Conservation (phyloP, 2,888 invertebrate genomes). For the Dryobotodes eremita region DNA sequence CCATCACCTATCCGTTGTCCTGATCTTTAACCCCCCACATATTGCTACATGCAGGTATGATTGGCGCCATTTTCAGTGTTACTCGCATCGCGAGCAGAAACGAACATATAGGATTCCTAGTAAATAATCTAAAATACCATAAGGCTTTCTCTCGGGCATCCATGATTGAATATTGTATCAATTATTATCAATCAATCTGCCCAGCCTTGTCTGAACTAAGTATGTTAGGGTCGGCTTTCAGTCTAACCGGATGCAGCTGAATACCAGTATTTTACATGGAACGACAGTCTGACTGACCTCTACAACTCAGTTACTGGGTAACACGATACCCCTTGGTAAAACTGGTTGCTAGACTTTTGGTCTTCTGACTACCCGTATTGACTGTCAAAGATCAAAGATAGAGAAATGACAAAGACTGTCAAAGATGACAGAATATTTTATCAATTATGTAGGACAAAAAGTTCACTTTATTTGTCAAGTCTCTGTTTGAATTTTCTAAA, state of each 20-base stretch:
- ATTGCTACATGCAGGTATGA: constrained; percentile 55
- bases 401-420: too few relatives aligned
- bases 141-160: constrained; percentile 20
- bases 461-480: rapidly evolving
- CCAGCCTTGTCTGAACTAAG: too few relatives aligned
- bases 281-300: too few relatives aligned
- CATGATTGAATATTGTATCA: neutral
- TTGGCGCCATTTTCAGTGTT: constrained; percentile 46
- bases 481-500: neutral
- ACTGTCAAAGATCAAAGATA: too few relatives aligned
- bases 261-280: too few relatives aligned
- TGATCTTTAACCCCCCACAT: constrained; percentile 62
- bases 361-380: too few relatives aligned
- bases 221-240: too few relatives aligned
- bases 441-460: neutral
- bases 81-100: constrained; percentile 19
- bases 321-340: too few relatives aligned
- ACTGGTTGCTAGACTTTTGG: too few relatives aligned
- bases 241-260: neutral
- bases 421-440: too few relatives aligned
- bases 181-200: neutral
- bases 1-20: constrained; percentile 30
- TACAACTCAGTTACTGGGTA: too few relatives aligned
- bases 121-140: constrained; percentile 27
- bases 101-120: constrained; percentile 13